These are phyloP conservation scores for Bufotes viridis DNA, from an alignment of 2,797 vertebrate species.

Conservation along the genomic window DNA sequence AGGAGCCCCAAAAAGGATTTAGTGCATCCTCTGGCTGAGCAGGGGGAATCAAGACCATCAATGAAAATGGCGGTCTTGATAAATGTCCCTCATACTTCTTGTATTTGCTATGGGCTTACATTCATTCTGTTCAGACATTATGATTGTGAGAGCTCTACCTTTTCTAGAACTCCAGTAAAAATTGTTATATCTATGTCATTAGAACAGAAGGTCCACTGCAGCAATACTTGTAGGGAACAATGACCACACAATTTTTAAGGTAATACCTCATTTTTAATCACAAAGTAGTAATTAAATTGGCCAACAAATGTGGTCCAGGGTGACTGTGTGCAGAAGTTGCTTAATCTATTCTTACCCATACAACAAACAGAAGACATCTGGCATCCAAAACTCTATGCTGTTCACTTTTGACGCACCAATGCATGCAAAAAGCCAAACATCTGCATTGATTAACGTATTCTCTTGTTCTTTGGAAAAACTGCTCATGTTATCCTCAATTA, in stretches of 20 bases:
- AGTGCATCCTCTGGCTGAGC: too few relatives aligned
- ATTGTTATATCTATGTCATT: background rate
- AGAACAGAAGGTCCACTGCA: too few relatives aligned
- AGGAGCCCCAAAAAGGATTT: too few relatives aligned
- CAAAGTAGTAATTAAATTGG: too few relatives aligned
- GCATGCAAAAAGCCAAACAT: background rate
- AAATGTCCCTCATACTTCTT: background rate
- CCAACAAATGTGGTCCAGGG: too few relatives aligned
- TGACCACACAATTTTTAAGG: too few relatives aligned
- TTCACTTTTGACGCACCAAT: background rate
- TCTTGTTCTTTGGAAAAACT: background rate
- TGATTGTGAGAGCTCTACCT: background rate
- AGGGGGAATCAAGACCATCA: too few relatives aligned
- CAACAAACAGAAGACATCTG: background rate
- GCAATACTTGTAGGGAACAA: too few relatives aligned
- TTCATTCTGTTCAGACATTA: background rate
- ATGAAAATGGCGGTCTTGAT: too few relatives aligned
- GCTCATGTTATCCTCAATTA: constrained; percentile 1
- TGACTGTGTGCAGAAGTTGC: too few relatives aligned
- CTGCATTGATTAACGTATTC: background rate
- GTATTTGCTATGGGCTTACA: background rate
- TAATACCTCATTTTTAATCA: too few relatives aligned
- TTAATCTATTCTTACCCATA: background rate
- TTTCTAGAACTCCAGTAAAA: background rate
- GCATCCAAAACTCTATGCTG: background rate